phyloP scores from a whole-genome alignment of 2,888 invertebrate species.

The Alentia gelatinosa region DNA sequence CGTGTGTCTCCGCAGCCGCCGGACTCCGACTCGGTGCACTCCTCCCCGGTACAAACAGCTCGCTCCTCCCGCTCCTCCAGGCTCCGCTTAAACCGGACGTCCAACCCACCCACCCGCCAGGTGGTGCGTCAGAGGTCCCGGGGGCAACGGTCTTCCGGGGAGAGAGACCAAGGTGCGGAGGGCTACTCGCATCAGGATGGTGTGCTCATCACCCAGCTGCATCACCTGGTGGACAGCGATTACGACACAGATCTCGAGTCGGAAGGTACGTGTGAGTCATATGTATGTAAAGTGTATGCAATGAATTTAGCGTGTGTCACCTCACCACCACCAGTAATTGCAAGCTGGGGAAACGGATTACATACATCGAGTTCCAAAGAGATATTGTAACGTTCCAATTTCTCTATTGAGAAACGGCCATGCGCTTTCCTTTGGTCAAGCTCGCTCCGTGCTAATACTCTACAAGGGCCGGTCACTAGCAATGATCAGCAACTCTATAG shows the following conservation, averaged over 20 bases:
- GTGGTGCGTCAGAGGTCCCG: not conserved
- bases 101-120: not conserved
- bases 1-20: not conserved
- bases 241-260: conserved; percentile 60
- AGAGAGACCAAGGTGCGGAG: too few species aligned
- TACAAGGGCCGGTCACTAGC: too few species aligned
- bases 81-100: not conserved
- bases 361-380: too few species aligned
- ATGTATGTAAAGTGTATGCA: not conserved
- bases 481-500: too few species aligned
- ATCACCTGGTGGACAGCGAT: conserved; percentile 41
- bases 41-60: not conserved
- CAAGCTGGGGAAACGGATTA: not conserved
- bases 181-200: not conserved
- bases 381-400: too few species aligned
- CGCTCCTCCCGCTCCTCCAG: not conserved
- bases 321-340: not conserved
- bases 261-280: conserved; percentile 32
- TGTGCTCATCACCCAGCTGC: not conserved
- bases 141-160: not conserved
- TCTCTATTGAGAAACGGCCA: too few species aligned
- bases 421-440: too few species aligned
- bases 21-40: not conserved
- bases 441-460: too few species aligned
- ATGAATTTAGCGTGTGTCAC: not conserved